Percentiles rank a stretch among this genome's conserved stretches.
Conservation (phyloP, 2,888 invertebrate genomes). For the Dione juno region DNA sequence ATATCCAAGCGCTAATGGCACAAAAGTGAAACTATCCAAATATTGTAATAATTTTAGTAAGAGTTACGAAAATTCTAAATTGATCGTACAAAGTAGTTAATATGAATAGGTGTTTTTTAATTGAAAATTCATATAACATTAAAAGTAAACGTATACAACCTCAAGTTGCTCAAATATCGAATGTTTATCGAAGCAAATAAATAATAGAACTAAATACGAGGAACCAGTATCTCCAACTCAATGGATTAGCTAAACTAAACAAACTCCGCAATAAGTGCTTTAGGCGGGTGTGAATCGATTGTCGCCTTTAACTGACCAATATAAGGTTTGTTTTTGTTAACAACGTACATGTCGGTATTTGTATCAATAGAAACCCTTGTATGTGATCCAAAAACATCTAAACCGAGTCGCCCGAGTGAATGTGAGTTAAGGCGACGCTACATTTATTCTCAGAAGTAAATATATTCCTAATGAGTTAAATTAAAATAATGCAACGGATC, state of each 20-base stretch:
- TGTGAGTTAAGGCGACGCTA: conserved; percentile 59
- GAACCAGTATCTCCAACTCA: conserved; percentile 49
- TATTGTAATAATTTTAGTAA: background rate
- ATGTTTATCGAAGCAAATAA: conserved; percentile 56
- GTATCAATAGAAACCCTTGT: conserved; percentile 70
- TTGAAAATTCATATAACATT: conserved; percentile 7
- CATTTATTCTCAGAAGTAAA: conserved; percentile 21
- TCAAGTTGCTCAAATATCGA: conserved; percentile 46
- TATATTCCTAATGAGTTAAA: background rate
- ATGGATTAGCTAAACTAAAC: conserved; percentile 56
- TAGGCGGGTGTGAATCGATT: conserved; percentile 15
- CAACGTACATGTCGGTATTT: conserved; percentile 36
- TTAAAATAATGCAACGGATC: background rate
- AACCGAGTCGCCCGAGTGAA: conserved; percentile 67
- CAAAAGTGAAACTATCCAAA: background rate
- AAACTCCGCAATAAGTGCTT: conserved; percentile 48
- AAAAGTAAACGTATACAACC: conserved; percentile 16
- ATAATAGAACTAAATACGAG: conserved; percentile 51
- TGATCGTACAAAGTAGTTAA: background rate
- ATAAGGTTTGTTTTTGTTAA: conserved; percentile 33
- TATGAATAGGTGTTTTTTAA: background rate
- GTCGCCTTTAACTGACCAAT: background rate
- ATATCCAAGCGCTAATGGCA: background rate
- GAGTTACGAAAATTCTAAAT: conserved; percentile 40
- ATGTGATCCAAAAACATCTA: conserved; percentile 72